Evolutionary conservation across 35 echinoderm and acorn worm genomes (phyloP).

Genomic region (Holothuria glaberrima): DNA sequence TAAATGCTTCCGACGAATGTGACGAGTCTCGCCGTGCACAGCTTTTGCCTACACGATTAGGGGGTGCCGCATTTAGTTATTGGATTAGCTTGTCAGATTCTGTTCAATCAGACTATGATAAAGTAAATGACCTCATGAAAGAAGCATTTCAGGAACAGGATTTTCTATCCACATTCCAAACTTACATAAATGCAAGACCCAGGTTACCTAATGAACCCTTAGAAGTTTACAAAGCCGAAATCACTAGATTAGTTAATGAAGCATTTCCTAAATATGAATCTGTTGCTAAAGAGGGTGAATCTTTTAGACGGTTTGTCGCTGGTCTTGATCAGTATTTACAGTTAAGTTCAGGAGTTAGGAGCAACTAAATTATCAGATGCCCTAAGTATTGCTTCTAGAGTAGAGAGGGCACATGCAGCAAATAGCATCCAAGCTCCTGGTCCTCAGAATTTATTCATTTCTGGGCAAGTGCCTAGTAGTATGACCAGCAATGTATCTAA

Average conservation of each 20-base stretch:
- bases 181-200: background rate
- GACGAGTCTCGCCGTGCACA: no score
- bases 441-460: no score
- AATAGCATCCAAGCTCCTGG: no score
- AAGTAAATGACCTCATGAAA: background rate
- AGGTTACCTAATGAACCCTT: background rate
- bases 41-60: no score
- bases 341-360: no score
- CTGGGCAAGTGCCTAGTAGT: no score
- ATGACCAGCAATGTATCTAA: no score
- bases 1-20: background rate
- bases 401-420: no score
- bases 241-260: slow-evolving; percentile 16
- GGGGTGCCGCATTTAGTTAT: slow-evolving; percentile 1
- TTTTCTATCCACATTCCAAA: background rate
- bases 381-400: no score
- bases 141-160: background rate
- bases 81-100: background rate
- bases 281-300: slow-evolving; percentile 20
- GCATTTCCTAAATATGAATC: slow-evolving; percentile 13
- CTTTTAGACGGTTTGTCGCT: slow-evolving; percentile 18
- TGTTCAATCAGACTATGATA: background rate
- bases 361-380: no score
- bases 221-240: slow-evolving; percentile 22
- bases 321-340: background rate